Evolutionary conservation across 1,140 invertebrate species (phyloP).

Genomic region (Zaprionus nigranus): DNA sequence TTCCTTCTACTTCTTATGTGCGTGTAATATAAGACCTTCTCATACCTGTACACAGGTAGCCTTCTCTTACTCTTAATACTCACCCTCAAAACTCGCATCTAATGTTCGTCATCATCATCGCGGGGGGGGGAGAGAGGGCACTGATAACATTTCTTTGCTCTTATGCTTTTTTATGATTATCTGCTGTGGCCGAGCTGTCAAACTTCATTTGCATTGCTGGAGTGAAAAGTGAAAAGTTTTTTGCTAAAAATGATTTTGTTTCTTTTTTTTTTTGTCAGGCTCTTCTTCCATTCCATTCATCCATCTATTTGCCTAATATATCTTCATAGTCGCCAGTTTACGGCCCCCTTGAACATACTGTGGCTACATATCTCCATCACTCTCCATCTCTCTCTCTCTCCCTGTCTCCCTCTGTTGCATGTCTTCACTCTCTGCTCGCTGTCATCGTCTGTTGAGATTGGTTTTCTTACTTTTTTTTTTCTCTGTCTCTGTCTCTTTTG

Average conservation of each 20-base stretch:
- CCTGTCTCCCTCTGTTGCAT: constrained; percentile 27
- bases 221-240: constrained; percentile 59
- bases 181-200: constrained; percentile 53
- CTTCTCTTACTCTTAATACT: neutral
- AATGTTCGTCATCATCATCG: constrained; percentile 58
- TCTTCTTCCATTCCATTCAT: constrained; percentile 35
- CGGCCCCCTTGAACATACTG: constrained; percentile 43
- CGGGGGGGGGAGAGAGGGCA: neutral
- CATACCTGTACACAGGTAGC: constrained; percentile 34
- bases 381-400: constrained; percentile 43
- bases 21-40: constrained; percentile 66
- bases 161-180: constrained; percentile 67
- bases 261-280: constrained; percentile 30
- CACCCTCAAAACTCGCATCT: constrained; percentile 40
- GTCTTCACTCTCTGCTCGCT: constrained; percentile 39
- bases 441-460: constrained; percentile 81
- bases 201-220: constrained; percentile 77
- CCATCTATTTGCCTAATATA: constrained; percentile 83
- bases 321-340: constrained; percentile 83
- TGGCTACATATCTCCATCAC: constrained; percentile 13
- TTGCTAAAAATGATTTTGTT: constrained; percentile 58
- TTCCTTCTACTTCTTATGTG: constrained; percentile 3
- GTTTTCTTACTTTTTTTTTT: constrained; percentile 38
- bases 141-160: constrained; percentile 55
- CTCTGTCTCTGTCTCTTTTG: constrained; percentile 29